phyloP scores from a whole-genome alignment of 2,888 invertebrate genomes.

The Chrysolina americana region DNA sequence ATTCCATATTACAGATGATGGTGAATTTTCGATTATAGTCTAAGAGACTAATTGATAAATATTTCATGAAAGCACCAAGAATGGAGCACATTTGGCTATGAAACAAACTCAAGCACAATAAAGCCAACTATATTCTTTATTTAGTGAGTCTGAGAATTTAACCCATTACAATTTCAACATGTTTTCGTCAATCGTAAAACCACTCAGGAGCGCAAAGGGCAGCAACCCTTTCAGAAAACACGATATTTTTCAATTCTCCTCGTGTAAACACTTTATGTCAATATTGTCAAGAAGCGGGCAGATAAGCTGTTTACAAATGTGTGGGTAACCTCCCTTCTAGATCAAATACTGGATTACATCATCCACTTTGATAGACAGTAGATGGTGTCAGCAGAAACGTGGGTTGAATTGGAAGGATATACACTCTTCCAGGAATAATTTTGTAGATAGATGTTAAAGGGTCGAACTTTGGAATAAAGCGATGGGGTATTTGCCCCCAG shows the following conservation, averaged over 20 bases:
- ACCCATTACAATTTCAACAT: not conserved
- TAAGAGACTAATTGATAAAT: too few relatives aligned
- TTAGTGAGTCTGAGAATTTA: too few relatives aligned
- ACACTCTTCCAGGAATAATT: not conserved
- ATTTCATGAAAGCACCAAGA: too few relatives aligned
- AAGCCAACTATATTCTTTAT: too few relatives aligned
- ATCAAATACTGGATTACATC: slow-evolving; percentile 47
- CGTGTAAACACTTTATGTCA: slow-evolving; percentile 44
- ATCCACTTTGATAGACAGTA: slow-evolving; percentile 44
- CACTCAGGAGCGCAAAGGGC: not conserved
- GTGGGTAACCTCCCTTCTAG: slow-evolving; percentile 44
- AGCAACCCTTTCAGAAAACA: not conserved
- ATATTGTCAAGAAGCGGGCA: slow-evolving; percentile 40
- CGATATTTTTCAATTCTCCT: slow-evolving; percentile 40
- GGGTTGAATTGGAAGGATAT: not conserved
- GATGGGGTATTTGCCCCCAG: not conserved
- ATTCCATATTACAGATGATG: too few relatives aligned
- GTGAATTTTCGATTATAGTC: too few relatives aligned
- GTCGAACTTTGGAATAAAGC: not conserved
- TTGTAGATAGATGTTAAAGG: not conserved
- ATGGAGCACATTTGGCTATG: too few relatives aligned
- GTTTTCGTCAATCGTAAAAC: slow-evolving; percentile 14
- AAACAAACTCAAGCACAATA: too few relatives aligned
- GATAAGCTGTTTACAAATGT: slow-evolving; percentile 48
- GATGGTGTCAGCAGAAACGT: slow-evolving; percentile 39